Evolutionary conservation across 2,113 vertebrate species (phyloP).

Genomic region (Sinosuthora webbiana): DNA sequence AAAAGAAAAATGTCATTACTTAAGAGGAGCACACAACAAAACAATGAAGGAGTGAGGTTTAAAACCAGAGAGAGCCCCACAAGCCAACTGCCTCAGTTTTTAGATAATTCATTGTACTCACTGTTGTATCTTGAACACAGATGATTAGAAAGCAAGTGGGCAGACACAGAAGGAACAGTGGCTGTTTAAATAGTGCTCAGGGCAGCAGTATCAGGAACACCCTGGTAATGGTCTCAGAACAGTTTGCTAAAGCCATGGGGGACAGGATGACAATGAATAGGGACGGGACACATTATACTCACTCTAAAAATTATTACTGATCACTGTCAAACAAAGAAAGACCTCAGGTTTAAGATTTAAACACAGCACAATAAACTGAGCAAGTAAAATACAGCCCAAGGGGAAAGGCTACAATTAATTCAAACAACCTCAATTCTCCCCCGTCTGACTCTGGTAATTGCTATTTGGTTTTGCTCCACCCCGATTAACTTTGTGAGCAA

Average conservation of each 20-base stretch:
- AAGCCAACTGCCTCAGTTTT: neutral
- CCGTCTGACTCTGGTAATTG: neutral
- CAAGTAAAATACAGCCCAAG: neutral
- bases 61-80: neutral
- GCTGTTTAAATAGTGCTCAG: neutral
- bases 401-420: neutral
- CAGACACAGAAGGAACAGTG: rapidly evolving
- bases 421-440: neutral
- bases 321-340: no score
- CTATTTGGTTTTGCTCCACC: neutral
- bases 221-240: neutral
- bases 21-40: neutral
- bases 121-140: neutral
- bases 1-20: neutral
- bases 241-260: neutral
- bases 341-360: neutral
- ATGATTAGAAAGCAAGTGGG: neutral
- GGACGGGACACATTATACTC: no score
- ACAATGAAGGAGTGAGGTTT: neutral
- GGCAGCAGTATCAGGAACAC: neutral
- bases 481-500: neutral
- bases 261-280: rapidly evolving
- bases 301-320: no score
- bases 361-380: neutral
- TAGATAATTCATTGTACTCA: neutral